Percentiles rank a stretch among this genome's conserved stretches.
phyloP scores from a whole-genome alignment of 2,797 vertebrate genomes.

The Tiaroga cobitis region DNA sequence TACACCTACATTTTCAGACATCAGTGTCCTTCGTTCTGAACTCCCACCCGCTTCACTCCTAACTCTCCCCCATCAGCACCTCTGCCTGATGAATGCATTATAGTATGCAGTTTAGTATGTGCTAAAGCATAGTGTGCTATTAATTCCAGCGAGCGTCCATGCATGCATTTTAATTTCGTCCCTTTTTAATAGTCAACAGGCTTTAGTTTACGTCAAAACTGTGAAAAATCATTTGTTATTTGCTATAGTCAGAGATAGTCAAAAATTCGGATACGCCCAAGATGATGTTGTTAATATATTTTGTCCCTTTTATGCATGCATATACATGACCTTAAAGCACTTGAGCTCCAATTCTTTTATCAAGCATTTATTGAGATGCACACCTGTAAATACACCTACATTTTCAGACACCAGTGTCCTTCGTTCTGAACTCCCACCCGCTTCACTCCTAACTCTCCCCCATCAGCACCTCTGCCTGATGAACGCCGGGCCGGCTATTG shows the following conservation, averaged over 20 bases:
- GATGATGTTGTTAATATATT: neutral
- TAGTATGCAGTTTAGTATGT: neutral
- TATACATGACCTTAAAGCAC: neutral
- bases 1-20: neutral
- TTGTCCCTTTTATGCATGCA: neutral
- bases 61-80: constrained; percentile 17
- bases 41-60: constrained; percentile 8
- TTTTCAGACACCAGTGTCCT: neutral
- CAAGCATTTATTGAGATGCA: constrained; percentile 2
- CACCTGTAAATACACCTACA: constrained; percentile 1
- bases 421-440: constrained; percentile 31
- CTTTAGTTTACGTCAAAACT: neutral
- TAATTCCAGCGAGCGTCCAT: neutral
- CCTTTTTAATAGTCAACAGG: neutral
- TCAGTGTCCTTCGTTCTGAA: neutral
- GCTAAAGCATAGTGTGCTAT: neutral
- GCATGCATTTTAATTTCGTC: neutral
- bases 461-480: constrained; percentile 30
- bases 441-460: neutral
- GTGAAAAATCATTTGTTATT: neutral
- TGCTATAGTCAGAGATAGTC: neutral
- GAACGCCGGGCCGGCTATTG: constrained; percentile 9
- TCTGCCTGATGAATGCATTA: constrained; percentile 7
- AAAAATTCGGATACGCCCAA: neutral
- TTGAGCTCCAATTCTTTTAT: neutral